Percentiles rank a stretch among this genome's conserved stretches.
These are phyloP conservation scores for Pollicipes pollicipes DNA, from an alignment of 1,140 invertebrate genomes.

Conservation along the genomic window DNA sequence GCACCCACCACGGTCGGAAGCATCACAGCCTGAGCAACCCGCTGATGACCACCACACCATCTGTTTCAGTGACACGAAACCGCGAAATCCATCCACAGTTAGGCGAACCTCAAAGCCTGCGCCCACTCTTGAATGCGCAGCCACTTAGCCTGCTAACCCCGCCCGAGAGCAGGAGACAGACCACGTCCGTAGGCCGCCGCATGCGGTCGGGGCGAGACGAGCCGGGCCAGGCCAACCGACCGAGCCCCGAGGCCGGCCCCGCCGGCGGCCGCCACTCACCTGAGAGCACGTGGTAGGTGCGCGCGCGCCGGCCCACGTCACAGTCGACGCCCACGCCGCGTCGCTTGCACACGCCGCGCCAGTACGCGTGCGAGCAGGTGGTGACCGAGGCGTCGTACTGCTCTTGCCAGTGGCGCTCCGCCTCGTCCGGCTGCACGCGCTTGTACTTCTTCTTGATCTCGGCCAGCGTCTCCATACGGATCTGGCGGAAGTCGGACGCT, in stretches of 20 bases:
- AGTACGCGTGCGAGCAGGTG: slow-evolving; percentile 81
- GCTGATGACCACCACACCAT: too few species aligned
- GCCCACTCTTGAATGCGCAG: too few species aligned
- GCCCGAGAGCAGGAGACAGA: too few species aligned
- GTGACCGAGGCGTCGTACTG: slow-evolving; percentile 69
- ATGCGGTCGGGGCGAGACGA: too few species aligned
- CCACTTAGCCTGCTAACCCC: too few species aligned
- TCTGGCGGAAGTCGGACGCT: slow-evolving; percentile 35
- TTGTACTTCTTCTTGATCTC: slow-evolving; percentile 89
- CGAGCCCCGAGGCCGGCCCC: slow-evolving; percentile 80
- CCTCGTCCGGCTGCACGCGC: slow-evolving; percentile 49
- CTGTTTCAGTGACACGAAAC: too few species aligned
- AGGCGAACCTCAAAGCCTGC: too few species aligned
- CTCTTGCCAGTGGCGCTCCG: slow-evolving; percentile 70
- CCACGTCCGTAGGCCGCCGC: too few species aligned
- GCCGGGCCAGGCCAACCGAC: slow-evolving; percentile 24
- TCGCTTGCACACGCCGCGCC: slow-evolving; percentile 73
- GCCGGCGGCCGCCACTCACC: slow-evolving; percentile 89
- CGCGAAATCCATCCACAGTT: too few species aligned
- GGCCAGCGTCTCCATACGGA: slow-evolving; percentile 64
- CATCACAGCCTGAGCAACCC: too few species aligned
- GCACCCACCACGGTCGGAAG: too few species aligned
- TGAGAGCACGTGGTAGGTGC: slow-evolving; percentile 82
- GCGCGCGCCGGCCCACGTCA: slow-evolving; percentile 74
- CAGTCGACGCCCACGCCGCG: slow-evolving; percentile 58